Base-by-base conservation (phyloP, 2,888 invertebrate genomes). In the Phaonia tiefii region DNA sequence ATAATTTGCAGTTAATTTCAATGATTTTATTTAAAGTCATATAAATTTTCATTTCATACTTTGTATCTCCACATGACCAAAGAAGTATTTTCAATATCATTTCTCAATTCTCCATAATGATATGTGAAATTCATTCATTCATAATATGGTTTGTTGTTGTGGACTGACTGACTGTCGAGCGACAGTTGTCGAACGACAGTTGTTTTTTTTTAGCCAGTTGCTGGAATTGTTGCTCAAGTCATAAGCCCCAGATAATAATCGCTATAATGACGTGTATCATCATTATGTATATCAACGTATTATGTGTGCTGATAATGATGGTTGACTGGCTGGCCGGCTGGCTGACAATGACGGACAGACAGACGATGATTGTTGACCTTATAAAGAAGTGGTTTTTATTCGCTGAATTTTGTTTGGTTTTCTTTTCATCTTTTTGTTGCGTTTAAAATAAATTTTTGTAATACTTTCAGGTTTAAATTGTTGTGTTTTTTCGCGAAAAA, bases 291-390 rank as follows among this genome's bases (percentile, higher is more conserved):
- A n/a, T n/a, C n/a, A n/a, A n/a, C n/a, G n/a, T n/a, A n/a, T n/a
- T n/a, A n/a, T n/a, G n/a, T n/a, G n/a, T n/a, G n/a, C n/a, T n/a
- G n/a, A n/a, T n/a, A n/a, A n/a, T n/a, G n/a, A n/a, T n/a, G n/a
- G n/a, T n/a, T n/a, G n/a, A n/a, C n/a, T n/a, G n/a, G n/a, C n/a
- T n/a, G n/a, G n/a, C n/a, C n/a, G n/a, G 13, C 26, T 44, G 2
- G n/a, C 7, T 51, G 37, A 8, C 31, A 5, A 51, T 56, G 22
- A 37, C 25, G 25, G n/a, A n/a, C n/a, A n/a, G n/a, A n/a, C n/a
- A n/a, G n/a, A 25, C 25, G 26, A 31, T 58, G 46, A 66, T 74
- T 67, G 74, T 67, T 74, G 66, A 74, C 74, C 74, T 74, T 74
- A 66, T 58, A 66, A 58, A 49, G 37, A 37, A 66, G 26, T 37